A percentile compares a stretch with the other conserved stretches of the same genome.
Evolutionary conservation across 2,797 vertebrate species (phyloP).

Genomic region (Heteromormyrus szaboi): DNA sequence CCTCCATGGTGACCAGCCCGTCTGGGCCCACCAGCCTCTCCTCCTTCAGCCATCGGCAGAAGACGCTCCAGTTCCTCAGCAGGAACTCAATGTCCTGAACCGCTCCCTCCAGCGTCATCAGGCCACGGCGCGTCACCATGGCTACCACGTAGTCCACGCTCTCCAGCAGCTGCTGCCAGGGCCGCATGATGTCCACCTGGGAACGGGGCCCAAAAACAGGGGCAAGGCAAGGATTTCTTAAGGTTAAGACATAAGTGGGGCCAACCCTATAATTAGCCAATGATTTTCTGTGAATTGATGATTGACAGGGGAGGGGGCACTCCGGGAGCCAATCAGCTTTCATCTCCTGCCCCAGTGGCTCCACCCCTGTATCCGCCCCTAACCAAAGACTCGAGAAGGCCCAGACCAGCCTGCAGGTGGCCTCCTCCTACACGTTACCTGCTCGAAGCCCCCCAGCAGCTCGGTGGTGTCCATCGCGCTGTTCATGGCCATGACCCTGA

Average conservation of each 20-base stretch:
- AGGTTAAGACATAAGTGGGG: neutral
- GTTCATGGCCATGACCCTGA: slow-evolving; percentile 92
- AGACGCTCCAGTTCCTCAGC: slow-evolving; percentile 84
- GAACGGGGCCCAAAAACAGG: slow-evolving; percentile 15
- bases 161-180: slow-evolving; percentile 82
- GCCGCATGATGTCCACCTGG: slow-evolving; percentile 86
- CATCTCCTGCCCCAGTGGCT: neutral
- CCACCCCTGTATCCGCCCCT: neutral
- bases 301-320: neutral
- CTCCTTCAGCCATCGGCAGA: slow-evolving; percentile 75
- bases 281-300: neutral
- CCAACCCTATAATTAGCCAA: neutral
- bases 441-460: slow-evolving; percentile 92
- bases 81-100: slow-evolving; percentile 82
- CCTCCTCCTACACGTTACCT: slow-evolving; percentile 60
- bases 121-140: slow-evolving; percentile 73
- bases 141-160: slow-evolving; percentile 73
- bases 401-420: neutral
- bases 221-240: neutral
- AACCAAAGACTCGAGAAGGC: neutral
- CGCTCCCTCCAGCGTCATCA: slow-evolving; percentile 74
- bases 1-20: slow-evolving; percentile 67
- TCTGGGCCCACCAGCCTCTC: slow-evolving; percentile 67
- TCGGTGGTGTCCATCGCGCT: slow-evolving; percentile 95
- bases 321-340: neutral